phyloP scores from a whole-genome alignment of 23 tunicate species.

The Trididemnum nubilum region DNA sequence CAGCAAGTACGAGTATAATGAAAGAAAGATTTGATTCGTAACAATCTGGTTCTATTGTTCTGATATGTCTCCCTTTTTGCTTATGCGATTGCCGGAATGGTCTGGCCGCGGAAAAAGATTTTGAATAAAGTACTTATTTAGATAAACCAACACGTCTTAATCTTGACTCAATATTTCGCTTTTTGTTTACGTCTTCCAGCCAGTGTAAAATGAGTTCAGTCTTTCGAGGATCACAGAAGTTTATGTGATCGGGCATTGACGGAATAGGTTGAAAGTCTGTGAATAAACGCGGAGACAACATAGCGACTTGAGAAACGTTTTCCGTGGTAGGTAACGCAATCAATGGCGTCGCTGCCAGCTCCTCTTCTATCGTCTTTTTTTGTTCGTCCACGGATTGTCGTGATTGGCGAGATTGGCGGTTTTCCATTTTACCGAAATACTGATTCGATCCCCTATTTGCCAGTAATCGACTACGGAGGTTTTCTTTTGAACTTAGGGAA shows the following conservation, averaged over 20 bases:
- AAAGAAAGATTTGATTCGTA: no score
- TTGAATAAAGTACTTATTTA: no score
- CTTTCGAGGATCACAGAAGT: slow-evolving; percentile 89
- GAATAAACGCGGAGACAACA: slow-evolving; percentile 24
- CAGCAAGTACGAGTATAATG: no score
- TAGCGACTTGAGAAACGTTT: neutral
- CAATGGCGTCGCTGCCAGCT: slow-evolving; percentile 4
- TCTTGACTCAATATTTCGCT: slow-evolving; percentile 68
- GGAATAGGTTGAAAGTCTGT: slow-evolving; percentile 85
- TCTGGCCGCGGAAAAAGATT: no score
- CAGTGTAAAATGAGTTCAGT: slow-evolving; percentile 77
- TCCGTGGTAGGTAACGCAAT: slow-evolving; percentile 24
- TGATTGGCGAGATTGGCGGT: neutral
- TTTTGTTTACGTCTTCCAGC: slow-evolving; percentile 89
- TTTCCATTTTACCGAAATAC: neutral
- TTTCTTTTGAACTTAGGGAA: slow-evolving; percentile 27
- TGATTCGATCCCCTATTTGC: slow-evolving; percentile 4
- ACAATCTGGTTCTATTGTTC: no score
- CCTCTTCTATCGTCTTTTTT: neutral
- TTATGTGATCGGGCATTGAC: slow-evolving; percentile 90
- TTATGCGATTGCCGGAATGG: no score
- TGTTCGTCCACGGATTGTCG: neutral
- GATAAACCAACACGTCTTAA: slow-evolving; percentile 35
- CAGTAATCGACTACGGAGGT: slow-evolving; percentile 40
- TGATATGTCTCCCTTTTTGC: no score